phyloP scores from a whole-genome alignment of 2,888 invertebrate species.

The Pristionchus arcanus region DNA sequence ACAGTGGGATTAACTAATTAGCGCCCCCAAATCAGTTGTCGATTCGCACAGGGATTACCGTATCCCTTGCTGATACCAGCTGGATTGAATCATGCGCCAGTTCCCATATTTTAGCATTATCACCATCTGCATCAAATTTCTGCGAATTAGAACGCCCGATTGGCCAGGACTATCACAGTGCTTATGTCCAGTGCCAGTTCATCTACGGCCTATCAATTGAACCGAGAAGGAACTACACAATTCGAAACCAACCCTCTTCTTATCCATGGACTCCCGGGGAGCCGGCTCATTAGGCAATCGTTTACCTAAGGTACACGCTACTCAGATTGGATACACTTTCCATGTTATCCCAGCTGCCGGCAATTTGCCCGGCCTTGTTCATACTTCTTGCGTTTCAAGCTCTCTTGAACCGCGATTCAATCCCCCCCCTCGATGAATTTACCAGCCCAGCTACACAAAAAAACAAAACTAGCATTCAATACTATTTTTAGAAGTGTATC shows the following conservation, averaged over 20 bases:
- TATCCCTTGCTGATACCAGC: not conserved
- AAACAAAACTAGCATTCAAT: not conserved
- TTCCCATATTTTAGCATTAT: not conserved
- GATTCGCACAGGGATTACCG: not conserved
- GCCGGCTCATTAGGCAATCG: constrained; percentile 31
- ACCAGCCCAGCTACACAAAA: not conserved
- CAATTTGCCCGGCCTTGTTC: constrained; percentile 10
- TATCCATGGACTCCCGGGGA: not conserved
- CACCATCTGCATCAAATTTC: not conserved
- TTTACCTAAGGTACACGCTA: constrained; percentile 17
- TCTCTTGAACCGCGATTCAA: not conserved
- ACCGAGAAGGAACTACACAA: too few relatives aligned
- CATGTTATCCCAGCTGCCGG: not conserved
- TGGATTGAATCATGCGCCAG: not conserved
- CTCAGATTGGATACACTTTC: constrained; percentile 34
- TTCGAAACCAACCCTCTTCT: not conserved
- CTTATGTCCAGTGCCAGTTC: too few relatives aligned
- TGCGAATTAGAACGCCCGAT: not conserved
- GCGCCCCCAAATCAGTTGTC: not conserved
- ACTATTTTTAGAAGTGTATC: too few relatives aligned
- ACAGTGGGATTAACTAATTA: not conserved
- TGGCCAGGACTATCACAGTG: too few relatives aligned
- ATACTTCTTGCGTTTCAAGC: not conserved
- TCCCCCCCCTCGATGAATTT: not conserved
- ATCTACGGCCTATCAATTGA: too few relatives aligned